Conservation (phyloP, 2,888 invertebrate genomes). For the Zhuqinia jingwanae region DNA sequence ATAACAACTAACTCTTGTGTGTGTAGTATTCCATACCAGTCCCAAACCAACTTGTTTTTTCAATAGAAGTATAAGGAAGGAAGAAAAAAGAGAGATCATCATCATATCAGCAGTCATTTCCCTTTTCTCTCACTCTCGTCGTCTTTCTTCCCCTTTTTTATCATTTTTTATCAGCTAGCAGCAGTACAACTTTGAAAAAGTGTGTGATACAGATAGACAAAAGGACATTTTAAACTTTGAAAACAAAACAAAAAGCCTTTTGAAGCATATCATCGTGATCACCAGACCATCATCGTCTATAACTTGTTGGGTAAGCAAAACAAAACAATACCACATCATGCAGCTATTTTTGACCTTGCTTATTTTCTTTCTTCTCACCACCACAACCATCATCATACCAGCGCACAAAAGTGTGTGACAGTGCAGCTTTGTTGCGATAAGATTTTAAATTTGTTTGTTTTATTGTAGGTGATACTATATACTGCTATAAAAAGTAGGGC, state of each 20-base stretch:
- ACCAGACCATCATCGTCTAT: no score
- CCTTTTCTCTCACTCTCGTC: neutral
- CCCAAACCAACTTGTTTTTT: conserved; percentile 24
- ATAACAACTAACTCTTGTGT: neutral
- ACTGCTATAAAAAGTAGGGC: neutral
- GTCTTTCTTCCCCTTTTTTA: neutral
- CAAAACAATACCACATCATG: neutral
- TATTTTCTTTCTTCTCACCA: neutral
- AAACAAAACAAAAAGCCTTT: conserved; percentile 2
- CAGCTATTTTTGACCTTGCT: neutral
- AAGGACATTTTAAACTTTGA: conserved; percentile 15
- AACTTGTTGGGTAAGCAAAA: neutral
- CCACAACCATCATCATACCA: neutral
- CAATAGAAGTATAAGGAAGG: neutral
- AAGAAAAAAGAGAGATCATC: conserved; percentile 14
- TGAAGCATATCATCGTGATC: neutral
- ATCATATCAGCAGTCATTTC: conserved; percentile 37
- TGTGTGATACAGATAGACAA: conserved; percentile 8
- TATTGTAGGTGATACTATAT: neutral
- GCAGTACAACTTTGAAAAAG: neutral
- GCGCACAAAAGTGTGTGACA: neutral
- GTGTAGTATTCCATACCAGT: neutral
- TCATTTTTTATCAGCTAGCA: neutral
- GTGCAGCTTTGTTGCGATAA: no score
- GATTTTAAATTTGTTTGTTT: no score